Conservation (phyloP, 2,113 vertebrate genomes). For the Anseranas semipalmata region DNA sequence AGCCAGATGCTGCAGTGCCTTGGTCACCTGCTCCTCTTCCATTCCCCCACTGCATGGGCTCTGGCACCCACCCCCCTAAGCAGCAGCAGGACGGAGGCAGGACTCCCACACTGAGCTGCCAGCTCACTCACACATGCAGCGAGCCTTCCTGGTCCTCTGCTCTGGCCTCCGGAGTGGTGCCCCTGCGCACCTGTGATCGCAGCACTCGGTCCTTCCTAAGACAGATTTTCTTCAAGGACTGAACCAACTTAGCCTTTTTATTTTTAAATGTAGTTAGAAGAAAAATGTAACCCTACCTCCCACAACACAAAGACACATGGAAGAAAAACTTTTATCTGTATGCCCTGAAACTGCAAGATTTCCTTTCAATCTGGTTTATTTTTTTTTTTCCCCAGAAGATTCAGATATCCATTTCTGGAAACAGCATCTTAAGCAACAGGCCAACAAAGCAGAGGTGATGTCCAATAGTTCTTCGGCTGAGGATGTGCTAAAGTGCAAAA, state of each 20-base stretch:
- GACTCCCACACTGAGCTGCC: fast-evolving
- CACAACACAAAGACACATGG: not conserved
- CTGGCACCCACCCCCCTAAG: not conserved
- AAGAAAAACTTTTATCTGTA: not conserved
- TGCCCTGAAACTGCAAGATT: not conserved
- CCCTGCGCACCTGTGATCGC: not conserved
- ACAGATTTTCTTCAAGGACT: not conserved
- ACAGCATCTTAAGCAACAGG: not conserved
- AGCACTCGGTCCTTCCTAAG: not conserved
- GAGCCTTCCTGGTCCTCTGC: not conserved
- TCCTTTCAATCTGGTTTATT: not conserved
- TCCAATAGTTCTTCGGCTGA: not conserved
- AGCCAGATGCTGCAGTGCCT: not conserved
- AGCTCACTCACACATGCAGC: fast-evolving
- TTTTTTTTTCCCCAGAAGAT: not conserved
- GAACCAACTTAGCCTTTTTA: not conserved
- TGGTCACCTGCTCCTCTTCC: not conserved
- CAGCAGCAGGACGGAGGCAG: not conserved
- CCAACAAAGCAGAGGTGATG: not conserved
- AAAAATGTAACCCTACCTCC: not conserved
- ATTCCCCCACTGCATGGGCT: fast-evolving
- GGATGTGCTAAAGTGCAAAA: not conserved
- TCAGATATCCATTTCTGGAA: not conserved
- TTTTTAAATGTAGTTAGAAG: not conserved
- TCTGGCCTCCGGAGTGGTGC: not conserved